Evolutionary conservation across 2,888 invertebrate species (phyloP), one percentile per base, ranked within the genome.

Genomic region (Yponomeuta evonymella): DNA sequence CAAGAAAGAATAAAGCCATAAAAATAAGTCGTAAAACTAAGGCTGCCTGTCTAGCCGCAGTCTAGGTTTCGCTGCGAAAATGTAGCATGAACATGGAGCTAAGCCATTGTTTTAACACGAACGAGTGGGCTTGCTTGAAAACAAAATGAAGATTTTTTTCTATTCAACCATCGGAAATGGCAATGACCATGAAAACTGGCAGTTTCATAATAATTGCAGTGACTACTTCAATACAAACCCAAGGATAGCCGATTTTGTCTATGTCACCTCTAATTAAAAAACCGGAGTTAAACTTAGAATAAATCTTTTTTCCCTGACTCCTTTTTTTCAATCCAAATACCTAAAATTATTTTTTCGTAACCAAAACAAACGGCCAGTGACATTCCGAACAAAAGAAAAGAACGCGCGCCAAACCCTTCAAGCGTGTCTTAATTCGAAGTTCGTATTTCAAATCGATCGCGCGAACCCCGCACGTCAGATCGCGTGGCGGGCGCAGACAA

Each of bases 401-500:
- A 43, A 43, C 43, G 15, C 12, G 51, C 51, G 15, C 51, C 15
- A 58, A 58, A 15, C 51, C 51, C 15, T 58, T 6, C 43, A 5
- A 15, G 4, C 65, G 10, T 65, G 65, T 65, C 33, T 30, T 48
- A 23, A 67, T 51, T 51, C 23, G 48, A 68, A 51, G 68, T 68
- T 51, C 68, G 30, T 68, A 68, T 68, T 68, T 68, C 51, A 51
- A 68, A 68, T 68, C 68, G 68, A 68, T 68, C 48, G 51, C 69
- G 33, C 66, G 48, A 75, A 72, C 72, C 63, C 68, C 64, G 76
- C 82, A 83, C 83, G 83, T 79, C 78, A 83, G 75, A 81, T 87
- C 85, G 86, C 87, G 87, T 84, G 85, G 76, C 78, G 72, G 72
- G 73, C 73, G 69, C 36, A 69, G 69, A 69, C 74, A 73, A 75